These are phyloP conservation scores for Enteromius mattozi DNA, from an alignment of 2,797 vertebrate genomes.

Conservation along the genomic window DNA sequence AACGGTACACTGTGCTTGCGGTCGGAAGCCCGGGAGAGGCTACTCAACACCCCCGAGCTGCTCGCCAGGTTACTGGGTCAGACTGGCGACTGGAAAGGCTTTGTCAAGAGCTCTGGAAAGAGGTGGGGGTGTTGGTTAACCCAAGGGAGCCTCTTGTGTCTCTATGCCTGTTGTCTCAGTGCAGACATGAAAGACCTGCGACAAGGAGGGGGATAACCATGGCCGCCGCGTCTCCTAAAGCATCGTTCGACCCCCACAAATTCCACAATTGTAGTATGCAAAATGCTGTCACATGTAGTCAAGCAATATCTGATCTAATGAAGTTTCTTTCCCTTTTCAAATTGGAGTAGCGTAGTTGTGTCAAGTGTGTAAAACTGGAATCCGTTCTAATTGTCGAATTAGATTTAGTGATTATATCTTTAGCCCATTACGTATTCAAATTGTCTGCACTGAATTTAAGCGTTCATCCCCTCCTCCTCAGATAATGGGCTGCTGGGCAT, in stretches of 20 bases:
- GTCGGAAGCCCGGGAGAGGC: constrained; percentile 62
- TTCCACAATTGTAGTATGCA: constrained; percentile 20
- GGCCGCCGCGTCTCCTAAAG: constrained; percentile 51
- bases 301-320: constrained; percentile 34
- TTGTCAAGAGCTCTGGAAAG: constrained; percentile 72
- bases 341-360: constrained; percentile 18
- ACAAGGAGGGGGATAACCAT: constrained; percentile 59
- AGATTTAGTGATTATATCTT: constrained; percentile 76
- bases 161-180: constrained; percentile 74
- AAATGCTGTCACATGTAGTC: constrained; percentile 22
- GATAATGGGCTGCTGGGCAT: constrained; percentile 76
- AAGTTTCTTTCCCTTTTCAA: constrained; percentile 55
- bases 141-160: constrained; percentile 69
- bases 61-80: constrained; percentile 82
- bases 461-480: constrained; percentile 70
- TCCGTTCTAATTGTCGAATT: constrained; percentile 73
- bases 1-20: constrained; percentile 66
- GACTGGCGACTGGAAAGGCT: constrained; percentile 75
- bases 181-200: constrained; percentile 73
- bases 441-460: constrained; percentile 73
- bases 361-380: constrained; percentile 72
- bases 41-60: constrained; percentile 74
- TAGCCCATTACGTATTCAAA: constrained; percentile 81
- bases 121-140: constrained; percentile 67
- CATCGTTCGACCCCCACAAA: constrained; percentile 51